Evolutionary conservation across 2,113 vertebrate genomes (phyloP).

Genomic region (Spea bombifrons): DNA sequence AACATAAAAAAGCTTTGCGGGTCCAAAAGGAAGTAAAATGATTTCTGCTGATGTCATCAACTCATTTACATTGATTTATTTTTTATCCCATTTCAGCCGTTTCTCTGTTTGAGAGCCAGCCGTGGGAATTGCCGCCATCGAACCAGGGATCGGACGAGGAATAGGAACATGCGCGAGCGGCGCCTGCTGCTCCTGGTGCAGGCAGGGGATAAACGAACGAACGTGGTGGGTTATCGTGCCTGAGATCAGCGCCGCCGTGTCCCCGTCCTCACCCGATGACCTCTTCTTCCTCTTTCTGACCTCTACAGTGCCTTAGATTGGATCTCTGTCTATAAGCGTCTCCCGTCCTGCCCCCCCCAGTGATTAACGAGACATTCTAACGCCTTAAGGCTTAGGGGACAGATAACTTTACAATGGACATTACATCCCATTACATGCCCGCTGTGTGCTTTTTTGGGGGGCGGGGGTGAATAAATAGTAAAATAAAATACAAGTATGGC

Average conservation of each 20-base stretch:
- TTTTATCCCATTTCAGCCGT: conserved; percentile 54
- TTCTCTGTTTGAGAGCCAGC: conserved; percentile 61
- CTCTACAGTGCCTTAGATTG: conserved; percentile 17
- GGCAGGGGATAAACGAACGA: no score
- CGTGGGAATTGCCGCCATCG: conserved; percentile 56
- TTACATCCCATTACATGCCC: neutral
- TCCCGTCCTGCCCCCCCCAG: neutral
- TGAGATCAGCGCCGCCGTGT: neutral
- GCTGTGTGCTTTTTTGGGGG: neutral
- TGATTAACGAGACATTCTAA: neutral
- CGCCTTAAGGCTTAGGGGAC: neutral
- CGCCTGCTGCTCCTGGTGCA: neutral
- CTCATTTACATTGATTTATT: neutral
- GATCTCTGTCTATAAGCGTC: neutral
- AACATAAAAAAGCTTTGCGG: no score
- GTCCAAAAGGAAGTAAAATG: no score
- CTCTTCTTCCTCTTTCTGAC: neutral
- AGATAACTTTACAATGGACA: neutral
- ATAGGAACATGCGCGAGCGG: neutral
- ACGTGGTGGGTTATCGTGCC: neutral
- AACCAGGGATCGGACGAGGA: conserved; percentile 49
- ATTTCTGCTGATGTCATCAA: no score
- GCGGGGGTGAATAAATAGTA: neutral
- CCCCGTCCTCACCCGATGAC: neutral
- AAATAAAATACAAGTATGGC: no score